Percentiles rank a stretch among this genome's conserved stretches.
Conservation (phyloP, 2,113 vertebrate genomes). For the Dryoscopus gambensis region DNA sequence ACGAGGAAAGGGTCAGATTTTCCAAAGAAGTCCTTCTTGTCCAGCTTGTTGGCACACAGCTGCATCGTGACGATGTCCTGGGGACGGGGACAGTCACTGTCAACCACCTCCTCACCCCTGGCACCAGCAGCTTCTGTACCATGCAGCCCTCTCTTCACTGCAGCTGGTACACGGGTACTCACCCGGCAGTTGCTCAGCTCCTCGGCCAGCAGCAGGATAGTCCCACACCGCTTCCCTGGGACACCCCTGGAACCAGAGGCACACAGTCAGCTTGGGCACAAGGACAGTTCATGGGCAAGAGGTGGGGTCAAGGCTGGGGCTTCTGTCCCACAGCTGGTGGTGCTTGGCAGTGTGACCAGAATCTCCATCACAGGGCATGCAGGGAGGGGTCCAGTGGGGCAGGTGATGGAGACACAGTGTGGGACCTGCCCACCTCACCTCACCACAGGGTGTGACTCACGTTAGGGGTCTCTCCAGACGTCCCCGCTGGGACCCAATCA, state of each 20-base stretch:
- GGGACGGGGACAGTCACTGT: background rate
- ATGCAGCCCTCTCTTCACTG: fast-evolving
- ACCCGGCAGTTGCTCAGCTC: constrained; percentile 86
- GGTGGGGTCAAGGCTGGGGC: background rate
- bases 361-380: background rate
- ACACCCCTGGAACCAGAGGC: constrained; percentile 72
- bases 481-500: constrained; percentile 80
- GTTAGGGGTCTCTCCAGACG: constrained; percentile 75
- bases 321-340: background rate
- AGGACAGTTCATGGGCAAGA: background rate
- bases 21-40: constrained; percentile 99
- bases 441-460: constrained; percentile 55
- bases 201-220: constrained; percentile 78
- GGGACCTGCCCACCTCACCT: background rate
- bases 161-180: background rate
- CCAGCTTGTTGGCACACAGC: constrained; percentile 96
- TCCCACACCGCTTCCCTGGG: constrained; percentile 82
- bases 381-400: background rate
- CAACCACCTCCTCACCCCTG: background rate
- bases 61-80: constrained; percentile 98
- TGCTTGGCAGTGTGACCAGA: background rate
- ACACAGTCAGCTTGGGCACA: background rate
- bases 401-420: background rate
- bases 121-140: background rate
- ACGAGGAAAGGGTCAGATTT: constrained; percentile 97